phyloP scores from a whole-genome alignment of 2,888 invertebrate genomes.

The Rhogogaster chlorosoma region DNA sequence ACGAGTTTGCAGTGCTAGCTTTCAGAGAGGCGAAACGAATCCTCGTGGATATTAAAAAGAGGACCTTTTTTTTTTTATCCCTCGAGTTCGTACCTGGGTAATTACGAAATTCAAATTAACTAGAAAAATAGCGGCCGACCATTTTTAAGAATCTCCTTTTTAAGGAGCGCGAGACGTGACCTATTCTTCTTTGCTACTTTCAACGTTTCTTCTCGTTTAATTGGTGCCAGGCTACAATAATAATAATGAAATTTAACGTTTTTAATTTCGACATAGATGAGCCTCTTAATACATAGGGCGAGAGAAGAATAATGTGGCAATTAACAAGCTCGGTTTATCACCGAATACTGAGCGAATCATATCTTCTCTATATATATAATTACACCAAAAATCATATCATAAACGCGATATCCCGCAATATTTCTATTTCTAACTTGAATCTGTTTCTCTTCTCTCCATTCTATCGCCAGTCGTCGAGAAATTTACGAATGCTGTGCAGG shows the following conservation, averaged over 20 bases:
- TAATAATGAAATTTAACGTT: conserved; percentile 51
- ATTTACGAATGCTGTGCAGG: not conserved
- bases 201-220: conserved; percentile 41
- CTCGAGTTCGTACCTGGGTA: conserved; percentile 69
- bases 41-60: conserved; percentile 73
- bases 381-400: not conserved
- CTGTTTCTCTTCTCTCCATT: not conserved
- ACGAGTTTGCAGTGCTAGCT: not conserved
- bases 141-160: conserved; percentile 75
- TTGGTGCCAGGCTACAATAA: conserved; percentile 41
- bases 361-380: not conserved
- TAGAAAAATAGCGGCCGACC: conserved; percentile 74
- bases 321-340: conserved; percentile 3
- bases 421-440: not conserved
- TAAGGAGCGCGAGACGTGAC: conserved; percentile 68
- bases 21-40: conserved; percentile 61
- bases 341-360: not conserved
- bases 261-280: conserved; percentile 51
- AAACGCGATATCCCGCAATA: not conserved
- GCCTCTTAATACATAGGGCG: conserved; percentile 44
- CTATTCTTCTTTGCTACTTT: conserved; percentile 68
- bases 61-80: conserved; percentile 73
- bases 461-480: conserved; percentile 5
- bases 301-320: conserved; percentile 30
- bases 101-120: conserved; percentile 78